Conservation (phyloP, 53 echinoderm and acorn worm species). For the Patiria pectinifera region DNA sequence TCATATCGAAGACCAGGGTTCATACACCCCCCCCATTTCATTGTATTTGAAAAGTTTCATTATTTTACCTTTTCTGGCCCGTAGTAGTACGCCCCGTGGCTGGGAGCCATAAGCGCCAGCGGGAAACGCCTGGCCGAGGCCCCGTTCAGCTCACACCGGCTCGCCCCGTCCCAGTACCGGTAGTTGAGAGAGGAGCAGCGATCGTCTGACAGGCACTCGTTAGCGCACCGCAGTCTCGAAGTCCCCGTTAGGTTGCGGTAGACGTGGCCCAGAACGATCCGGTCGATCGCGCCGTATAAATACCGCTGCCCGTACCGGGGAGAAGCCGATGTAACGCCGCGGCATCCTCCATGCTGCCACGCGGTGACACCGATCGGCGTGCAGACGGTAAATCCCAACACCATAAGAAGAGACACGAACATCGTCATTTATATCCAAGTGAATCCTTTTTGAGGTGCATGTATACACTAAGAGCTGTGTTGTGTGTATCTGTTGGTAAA, state of each 20-base stretch:
- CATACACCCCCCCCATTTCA: no score
- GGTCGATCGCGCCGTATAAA: background rate
- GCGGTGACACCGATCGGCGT: no score
- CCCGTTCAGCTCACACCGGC: constrained; percentile 35
- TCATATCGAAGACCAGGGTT: no score
- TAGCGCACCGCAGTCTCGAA: constrained; percentile 2
- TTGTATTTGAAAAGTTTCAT: no score
- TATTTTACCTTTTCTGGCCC: constrained; percentile 33
- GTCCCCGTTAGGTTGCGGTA: constrained; percentile 25
- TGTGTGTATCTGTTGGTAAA: no score
- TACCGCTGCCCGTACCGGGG: background rate
- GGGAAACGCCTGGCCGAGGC: constrained; percentile 22
- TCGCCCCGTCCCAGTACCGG: background rate
- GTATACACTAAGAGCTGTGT: no score
- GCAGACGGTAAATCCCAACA: background rate
- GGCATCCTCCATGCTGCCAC: background rate
- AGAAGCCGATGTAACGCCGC: background rate
- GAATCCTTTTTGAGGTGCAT: no score
- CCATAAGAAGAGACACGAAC: background rate
- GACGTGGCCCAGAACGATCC: background rate
- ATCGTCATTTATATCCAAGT: background rate
- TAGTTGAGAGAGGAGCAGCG: constrained; percentile 24
- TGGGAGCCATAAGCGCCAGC: background rate
- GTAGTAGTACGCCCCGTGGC: constrained; percentile 3
- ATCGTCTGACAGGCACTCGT: background rate